These are phyloP conservation scores for Antedon mediterranea DNA, from an alignment of 53 echinoderm and acorn worm genomes.

Conservation along the genomic window DNA sequence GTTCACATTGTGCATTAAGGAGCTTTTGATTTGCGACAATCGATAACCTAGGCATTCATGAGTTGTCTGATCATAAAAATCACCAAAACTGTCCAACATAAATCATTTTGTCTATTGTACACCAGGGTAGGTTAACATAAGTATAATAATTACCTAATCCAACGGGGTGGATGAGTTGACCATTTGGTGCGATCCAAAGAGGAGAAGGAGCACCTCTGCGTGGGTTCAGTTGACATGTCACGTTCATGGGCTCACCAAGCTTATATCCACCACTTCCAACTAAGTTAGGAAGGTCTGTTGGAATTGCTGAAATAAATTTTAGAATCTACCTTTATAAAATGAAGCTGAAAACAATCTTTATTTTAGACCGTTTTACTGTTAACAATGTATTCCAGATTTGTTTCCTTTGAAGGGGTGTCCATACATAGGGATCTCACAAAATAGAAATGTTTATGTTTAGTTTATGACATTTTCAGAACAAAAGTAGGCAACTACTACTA, in stretches of 20 bases:
- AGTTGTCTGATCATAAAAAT: slow-evolving; percentile 7
- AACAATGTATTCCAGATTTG: no score
- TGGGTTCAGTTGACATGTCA: slow-evolving; percentile 43
- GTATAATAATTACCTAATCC: slow-evolving; percentile 20
- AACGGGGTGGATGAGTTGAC: slow-evolving; percentile 17
- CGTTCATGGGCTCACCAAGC: slow-evolving; percentile 26
- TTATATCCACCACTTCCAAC: neutral
- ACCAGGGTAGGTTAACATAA: neutral
- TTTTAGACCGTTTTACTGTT: no score
- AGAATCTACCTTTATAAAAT: no score
- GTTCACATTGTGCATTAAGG: no score
- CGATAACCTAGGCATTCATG: slow-evolving; percentile 9
- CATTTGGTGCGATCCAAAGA: slow-evolving; percentile 46
- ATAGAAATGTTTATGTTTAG: no score
- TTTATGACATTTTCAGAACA: no score
- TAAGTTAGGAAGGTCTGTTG: neutral
- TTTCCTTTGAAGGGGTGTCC: no score
- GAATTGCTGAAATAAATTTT: neutral
- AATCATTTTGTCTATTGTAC: neutral
- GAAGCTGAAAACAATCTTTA: no score
- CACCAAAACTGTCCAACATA: no score
- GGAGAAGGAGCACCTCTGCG: slow-evolving; percentile 23
- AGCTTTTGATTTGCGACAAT: no score
- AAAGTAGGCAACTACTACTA: no score
- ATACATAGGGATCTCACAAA: no score